Evolutionary conservation across 2,113 vertebrate genomes (phyloP), one percentile per base, ranked within the genome.

Genomic region (Rhinichthys klamathensis): DNA sequence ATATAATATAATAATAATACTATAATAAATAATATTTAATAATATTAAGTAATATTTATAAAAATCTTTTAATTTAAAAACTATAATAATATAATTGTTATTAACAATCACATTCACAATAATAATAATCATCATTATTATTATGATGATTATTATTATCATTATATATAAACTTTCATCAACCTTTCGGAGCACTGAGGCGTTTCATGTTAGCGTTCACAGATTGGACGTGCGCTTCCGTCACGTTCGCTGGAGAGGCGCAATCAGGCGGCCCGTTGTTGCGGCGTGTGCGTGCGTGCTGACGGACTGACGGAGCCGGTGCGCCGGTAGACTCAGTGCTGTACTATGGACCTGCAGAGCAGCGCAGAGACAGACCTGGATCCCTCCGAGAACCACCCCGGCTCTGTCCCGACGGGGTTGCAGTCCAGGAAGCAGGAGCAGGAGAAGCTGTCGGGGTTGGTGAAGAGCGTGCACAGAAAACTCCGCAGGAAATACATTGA

Each of bases 401-500:
- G 60, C 8, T 80, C 89, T 21, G 91, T 91, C 15, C 91, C 91
- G 0, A 82, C 74, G 0, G 93, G 91, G 32, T 81, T 79, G 7
- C 89, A 91, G 58, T 82, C 30, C 65, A 92, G 84, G 21, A 96
- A 96, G 88, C 89, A 93, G 89, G 96, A 97, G 91, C 97, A 99
- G 92, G 97, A 98, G 93, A 97, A 97, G 92, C 94, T 99, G 89
- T 98, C 97, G 0, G 97, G 97, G 65, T 95, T 98, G 79, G 97
- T 98, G 54, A 99, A 98, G 91, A 97, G 95, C 92, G 96, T 99
- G 76, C 97, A 98, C 93, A 94, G 97, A 92, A 95, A 97, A 92
- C 96, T 98, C 92, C 96, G 97, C 90, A 97, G 95, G 94, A 98
- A 98, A 94, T 98, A 98, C 92, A 94, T 96, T 89, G 97, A 99